Evolutionary conservation across 2,113 vertebrate species (phyloP), one percentile per base, ranked within the genome.

Genomic region (Tympanuchus pallidicinctus): DNA sequence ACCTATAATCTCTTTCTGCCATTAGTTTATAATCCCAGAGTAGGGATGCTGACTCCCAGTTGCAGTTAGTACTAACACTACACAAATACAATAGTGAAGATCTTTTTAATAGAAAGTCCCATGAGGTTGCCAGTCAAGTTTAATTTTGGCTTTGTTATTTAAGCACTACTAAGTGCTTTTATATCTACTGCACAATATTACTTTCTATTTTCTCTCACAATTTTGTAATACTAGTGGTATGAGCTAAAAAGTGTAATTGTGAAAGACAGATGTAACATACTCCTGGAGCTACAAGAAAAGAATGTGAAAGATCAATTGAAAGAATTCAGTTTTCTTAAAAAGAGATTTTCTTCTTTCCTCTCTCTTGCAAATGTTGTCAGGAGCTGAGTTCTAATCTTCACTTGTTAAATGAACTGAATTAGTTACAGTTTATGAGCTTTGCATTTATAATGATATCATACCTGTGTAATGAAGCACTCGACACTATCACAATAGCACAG

Each of bases 141-240:
- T 82, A 60, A 89, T 90, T 82, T 93, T 87, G 45, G 24, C 65
- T 90, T 88, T 83, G 57, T 81, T 4, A 25, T 72, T 81, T 61
- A 75, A 90, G 60, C 36, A 67, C n/a, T 83, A 40, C 70, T 88
- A 88, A 86, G 92, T 92, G 59, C 42, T 77, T 90, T 90, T 92
- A n/a, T 77, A 59, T 75, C n/a, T 75, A 13, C 74, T 74, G 57
- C 21, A 19, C 67, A 43, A 24, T 78, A 83, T 81, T 88, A 63
- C 52, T 83, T 73, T 59, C 36, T 82, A 8, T 83, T 72, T 94
- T 95, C 25, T 66, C 42, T 42, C 69, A 34, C 47, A 74, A 27
- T 75, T 92, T 66, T 70, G 40, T 82, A 82, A 18, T 36, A n/a
- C 14, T 52, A 75, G 13, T 67, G 40, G 45, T 71, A 64, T 16